Base-by-base conservation (phyloP, 2,888 invertebrate species). In the Lasioglossum marginatum region DNA sequence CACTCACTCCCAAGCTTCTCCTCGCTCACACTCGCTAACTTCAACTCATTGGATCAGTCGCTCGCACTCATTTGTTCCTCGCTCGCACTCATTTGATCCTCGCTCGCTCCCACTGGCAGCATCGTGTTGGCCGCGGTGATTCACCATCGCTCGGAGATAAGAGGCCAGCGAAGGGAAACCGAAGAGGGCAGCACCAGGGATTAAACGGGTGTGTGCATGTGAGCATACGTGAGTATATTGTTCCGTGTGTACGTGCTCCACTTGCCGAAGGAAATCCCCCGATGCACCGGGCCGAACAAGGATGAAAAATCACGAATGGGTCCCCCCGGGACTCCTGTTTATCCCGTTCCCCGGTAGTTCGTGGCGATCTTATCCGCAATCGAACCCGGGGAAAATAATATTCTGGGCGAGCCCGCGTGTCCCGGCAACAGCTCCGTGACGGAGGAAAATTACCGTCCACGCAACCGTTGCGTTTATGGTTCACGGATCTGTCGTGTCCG, bases 141-240 rank as follows among this genome's bases (percentile, higher is more conserved):
- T 91, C 91, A 91, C 91, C 91, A 87, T 88, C 88, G 88, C 81
- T 66, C 81, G 82, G 81, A 92, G 89, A 91, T 92, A 91, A 91
- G 88, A 72, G 88, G 85, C 88, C 91, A 91, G 91, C 90, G 91
- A 92, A 91, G 89, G 89, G 91, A 91, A 85, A 86, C 86, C 82
- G 88, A 83, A 88, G 86, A 89, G 85, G 86, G 84, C 84, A 89
- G 83, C 83, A 89, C 77, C 77, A 60, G 16, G 71, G 90, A 81
- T 80, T 85, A 85, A 87, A 68, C 70, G 68, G 37, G 23, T 40
- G 68, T 68, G n/a, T 10, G 23, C 37, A 37, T n/a, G 23, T 4
- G 37, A 19, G 31, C 34, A 3, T 66, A 31, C 66, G 34, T 6
- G 66, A 52, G 23, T 52, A 52, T 52, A 52, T 52, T 52, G 52